Base-by-base conservation (phyloP, 2,797 vertebrate genomes). In the Esox lucius region DNA sequence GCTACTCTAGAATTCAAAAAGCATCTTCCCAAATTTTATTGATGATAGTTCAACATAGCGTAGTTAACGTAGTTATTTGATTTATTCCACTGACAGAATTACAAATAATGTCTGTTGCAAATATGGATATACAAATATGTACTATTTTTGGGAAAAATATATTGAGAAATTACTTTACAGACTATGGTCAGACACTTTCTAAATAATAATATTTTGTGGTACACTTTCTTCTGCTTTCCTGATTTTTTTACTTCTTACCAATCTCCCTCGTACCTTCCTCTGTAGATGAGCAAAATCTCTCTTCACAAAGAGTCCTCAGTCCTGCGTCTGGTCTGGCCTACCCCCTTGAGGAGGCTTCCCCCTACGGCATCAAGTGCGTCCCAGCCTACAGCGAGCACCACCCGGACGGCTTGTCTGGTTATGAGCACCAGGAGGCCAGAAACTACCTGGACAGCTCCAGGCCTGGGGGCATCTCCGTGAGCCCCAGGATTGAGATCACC, bases 401-500 rank as follows among this genome's bases (percentile, higher is more conserved):
- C 85, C 81, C 94, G 12, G 94, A 96, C 81, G 91, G 92, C 83
- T 93, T 95, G 51, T 85, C 93, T 66, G 96, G 90, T 74, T 98
- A 95, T 70, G 95, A 94, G 89, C 92, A 94, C 91, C 91, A 94
- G 93, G 97, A 96, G 93, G 86, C 93, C 88, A 89, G 93, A 87
- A 93, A 87, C 94, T 95, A 95, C 87, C 92, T 94, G 92, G 95
- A 96, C 87, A 86, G 90, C 71, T 84, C 84, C 87, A 95, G 91
- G 82, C 90, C 95, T 35, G 81, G 87, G 19, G 95, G 94, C 84
- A 90, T 96, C 81, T 94, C 96, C 80, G 92, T 95, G 79, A 99
- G 98, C 91, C 98, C 98, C 71, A 95, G 97, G 82, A 99, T 99
- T 75, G 96, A 99, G 90, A 99, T 99, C 92, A 99, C 97, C 68